Evolutionary conservation across 2,113 vertebrate genomes (phyloP).

Genomic region (Pterocles orientalis): DNA sequence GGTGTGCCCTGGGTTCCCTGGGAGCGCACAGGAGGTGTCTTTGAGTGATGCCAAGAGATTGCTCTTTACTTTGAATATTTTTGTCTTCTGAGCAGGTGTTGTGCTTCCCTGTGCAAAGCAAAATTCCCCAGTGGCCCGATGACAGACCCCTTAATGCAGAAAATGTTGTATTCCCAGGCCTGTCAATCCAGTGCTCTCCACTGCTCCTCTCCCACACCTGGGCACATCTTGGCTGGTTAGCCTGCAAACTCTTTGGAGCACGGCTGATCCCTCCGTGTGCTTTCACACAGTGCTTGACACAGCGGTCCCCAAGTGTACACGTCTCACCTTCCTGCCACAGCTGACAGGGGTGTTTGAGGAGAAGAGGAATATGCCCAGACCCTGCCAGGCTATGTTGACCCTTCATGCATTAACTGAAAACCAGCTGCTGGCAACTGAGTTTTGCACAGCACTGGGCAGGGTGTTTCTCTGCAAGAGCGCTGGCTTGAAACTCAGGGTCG

Average conservation of each 20-base stretch:
- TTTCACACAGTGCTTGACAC: background rate
- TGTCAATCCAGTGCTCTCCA: background rate
- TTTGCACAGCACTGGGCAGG: background rate
- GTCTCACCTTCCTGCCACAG: background rate
- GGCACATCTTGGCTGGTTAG: background rate
- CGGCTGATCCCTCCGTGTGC: background rate
- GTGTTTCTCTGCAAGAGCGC: background rate
- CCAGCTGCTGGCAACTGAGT: background rate
- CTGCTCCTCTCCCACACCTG: fast-evolving
- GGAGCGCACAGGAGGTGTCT: background rate
- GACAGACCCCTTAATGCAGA: slow-evolving; percentile 39
- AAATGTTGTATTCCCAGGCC: slow-evolving; percentile 5
- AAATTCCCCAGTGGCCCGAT: background rate
- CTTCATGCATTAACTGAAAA: background rate
- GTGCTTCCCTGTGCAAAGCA: slow-evolving; percentile 4
- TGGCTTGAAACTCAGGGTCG: background rate
- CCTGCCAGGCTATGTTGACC: background rate
- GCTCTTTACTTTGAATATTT: slow-evolving; percentile 11
- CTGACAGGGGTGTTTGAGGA: background rate
- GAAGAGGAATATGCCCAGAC: background rate
- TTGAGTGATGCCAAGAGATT: background rate
- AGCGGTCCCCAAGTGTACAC: background rate
- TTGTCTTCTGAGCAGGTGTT: slow-evolving; percentile 39
- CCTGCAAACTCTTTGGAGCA: background rate
- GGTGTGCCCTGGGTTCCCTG: background rate